Evolutionary conservation across 2,113 vertebrate genomes (phyloP).

Genomic region (Holacanthus passer): DNA sequence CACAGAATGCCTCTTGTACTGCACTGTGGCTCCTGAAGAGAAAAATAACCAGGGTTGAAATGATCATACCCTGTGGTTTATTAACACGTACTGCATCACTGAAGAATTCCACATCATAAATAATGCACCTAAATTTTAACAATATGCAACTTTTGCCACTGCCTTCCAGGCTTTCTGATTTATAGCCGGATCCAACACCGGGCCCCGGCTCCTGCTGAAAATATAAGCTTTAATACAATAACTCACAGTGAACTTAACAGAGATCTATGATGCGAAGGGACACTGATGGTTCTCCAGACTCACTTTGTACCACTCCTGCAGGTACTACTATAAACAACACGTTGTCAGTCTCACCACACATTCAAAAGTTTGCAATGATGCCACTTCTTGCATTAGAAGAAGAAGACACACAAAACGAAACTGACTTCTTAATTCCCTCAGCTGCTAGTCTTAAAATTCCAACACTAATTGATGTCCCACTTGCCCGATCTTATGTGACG

Average conservation of each 20-base stretch:
- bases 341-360: background rate
- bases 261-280: constrained; percentile 52
- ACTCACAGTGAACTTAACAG: constrained; percentile 55
- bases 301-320: background rate
- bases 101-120: constrained; percentile 60
- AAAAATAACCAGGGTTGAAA: constrained; percentile 50
- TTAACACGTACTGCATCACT: constrained; percentile 54
- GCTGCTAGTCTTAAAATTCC: background rate
- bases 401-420: background rate
- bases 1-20: constrained; percentile 7
- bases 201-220: constrained; percentile 47
- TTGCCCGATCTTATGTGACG: background rate
- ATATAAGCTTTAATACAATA: constrained; percentile 52
- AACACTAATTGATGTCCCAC: constrained; percentile 21
- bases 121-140: constrained; percentile 66
- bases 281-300: constrained; percentile 36
- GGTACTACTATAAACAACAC: background rate
- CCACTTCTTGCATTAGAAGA: background rate
- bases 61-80: constrained; percentile 57
- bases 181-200: constrained; percentile 36
- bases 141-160: constrained; percentile 59
- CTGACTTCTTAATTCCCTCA: background rate
- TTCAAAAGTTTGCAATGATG: background rate
- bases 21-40: constrained; percentile 38
- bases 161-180: constrained; percentile 54